Percentiles rank a stretch among this genome's conserved stretches.
Conservation (phyloP, 2,797 vertebrate genomes). For the Smutsia gigantea region DNA sequence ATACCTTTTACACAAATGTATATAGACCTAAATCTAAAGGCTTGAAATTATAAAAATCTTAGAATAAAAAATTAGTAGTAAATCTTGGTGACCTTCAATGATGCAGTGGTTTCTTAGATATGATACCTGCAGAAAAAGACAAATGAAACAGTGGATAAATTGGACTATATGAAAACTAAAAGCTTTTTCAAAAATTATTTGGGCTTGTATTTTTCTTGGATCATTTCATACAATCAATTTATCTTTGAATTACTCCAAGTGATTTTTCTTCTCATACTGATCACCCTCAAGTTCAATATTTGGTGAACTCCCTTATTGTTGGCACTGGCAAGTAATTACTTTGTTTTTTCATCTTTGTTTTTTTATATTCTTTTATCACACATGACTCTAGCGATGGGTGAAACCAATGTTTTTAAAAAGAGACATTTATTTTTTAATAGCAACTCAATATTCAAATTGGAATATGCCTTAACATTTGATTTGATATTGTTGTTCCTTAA, state of each 20-base stretch:
- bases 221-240: constrained; percentile 6
- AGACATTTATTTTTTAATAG: constrained; percentile 53
- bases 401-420: constrained; percentile 40
- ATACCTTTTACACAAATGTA: not conserved
- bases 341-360: not conserved
- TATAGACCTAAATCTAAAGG: not conserved
- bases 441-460: constrained; percentile 32
- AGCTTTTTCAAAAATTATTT: not conserved
- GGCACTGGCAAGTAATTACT: not conserved
- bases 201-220: not conserved
- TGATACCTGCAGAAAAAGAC: not conserved
- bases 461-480: constrained; percentile 40
- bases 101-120: not conserved
- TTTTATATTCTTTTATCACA: not conserved
- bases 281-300: not conserved
- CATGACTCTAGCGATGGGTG: not conserved
- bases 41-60: not conserved
- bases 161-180: not conserved
- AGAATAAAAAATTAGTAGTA: not conserved
- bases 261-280: constrained; percentile 38
- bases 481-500: constrained; percentile 55
- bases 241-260: not conserved
- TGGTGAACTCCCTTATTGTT: not conserved
- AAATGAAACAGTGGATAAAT: not conserved
- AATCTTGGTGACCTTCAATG: not conserved